These are phyloP conservation scores for Acanthosepion lycidas DNA, from an alignment of 2,888 invertebrate species.

Conservation along the genomic window DNA sequence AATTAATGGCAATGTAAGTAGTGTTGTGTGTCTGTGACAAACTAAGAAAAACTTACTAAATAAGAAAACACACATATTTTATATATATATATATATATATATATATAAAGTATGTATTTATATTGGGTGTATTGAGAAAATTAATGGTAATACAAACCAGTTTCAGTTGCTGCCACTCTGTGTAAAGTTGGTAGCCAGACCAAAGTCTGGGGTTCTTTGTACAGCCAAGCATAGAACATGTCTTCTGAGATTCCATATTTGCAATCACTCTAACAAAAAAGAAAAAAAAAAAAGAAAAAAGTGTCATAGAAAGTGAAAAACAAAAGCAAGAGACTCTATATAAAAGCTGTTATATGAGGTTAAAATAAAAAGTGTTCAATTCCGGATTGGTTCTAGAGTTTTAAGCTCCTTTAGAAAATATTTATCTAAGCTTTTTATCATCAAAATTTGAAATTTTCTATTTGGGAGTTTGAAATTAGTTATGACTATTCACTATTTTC, in stretches of 20 bases:
- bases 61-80: neutral
- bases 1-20: no score
- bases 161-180: conserved; percentile 79
- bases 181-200: conserved; percentile 82
- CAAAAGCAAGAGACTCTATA: neutral
- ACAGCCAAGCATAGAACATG: conserved; percentile 83
- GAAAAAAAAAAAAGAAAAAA: neutral
- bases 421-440: no score
- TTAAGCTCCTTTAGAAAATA: no score
- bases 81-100: neutral
- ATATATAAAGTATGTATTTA: neutral
- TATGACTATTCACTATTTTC: no score
- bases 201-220: conserved; percentile 79
- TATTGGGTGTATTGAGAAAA: neutral
- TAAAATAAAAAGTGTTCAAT: no score
- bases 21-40: no score
- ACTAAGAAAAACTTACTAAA: neutral
- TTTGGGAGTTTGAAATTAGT: no score
- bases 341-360: no score
- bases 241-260: conserved; percentile 73
- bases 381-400: no score
- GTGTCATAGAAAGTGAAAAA: neutral
- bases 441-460: no score
- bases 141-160: conserved; percentile 57
- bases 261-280: conserved; percentile 25